Percentiles rank a stretch among this genome's conserved stretches.
Evolutionary conservation across 2,113 vertebrate species (phyloP).

Genomic region (Dromaius novaehollandiae): DNA sequence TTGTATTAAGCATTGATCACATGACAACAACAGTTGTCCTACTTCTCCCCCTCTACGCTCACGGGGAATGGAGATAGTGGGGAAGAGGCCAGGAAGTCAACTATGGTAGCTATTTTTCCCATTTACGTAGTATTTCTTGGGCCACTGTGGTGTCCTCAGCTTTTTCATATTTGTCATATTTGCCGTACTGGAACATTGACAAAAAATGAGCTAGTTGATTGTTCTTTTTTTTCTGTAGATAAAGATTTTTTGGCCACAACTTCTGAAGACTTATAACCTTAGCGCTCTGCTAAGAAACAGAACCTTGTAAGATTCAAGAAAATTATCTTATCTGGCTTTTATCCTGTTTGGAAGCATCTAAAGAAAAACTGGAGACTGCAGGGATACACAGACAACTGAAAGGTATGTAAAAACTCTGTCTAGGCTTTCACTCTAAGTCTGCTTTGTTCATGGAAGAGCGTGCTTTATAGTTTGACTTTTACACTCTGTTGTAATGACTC

Average conservation of each 20-base stretch:
- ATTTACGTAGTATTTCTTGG: neutral
- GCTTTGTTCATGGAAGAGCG: neutral
- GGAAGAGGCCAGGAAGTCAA: neutral
- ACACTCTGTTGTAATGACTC: conserved; percentile 6
- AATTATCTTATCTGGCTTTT: neutral
- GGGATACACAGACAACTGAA: neutral
- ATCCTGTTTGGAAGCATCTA: neutral
- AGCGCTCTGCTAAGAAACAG: neutral
- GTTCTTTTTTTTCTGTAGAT: neutral
- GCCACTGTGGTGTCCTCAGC: neutral
- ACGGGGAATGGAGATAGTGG: neutral
- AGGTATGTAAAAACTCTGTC: neutral
- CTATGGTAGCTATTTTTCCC: neutral
- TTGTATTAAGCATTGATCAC: neutral
- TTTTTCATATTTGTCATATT: neutral
- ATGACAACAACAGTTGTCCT: neutral
- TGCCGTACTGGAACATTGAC: neutral
- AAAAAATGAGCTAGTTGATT: neutral
- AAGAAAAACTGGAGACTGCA: neutral
- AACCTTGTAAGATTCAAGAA: neutral
- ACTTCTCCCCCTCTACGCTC: too few species aligned
- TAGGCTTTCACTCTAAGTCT: neutral
- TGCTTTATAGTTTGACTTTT: conserved; percentile 5
- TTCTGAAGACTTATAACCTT: neutral
- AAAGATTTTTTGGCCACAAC: neutral